phyloP scores from a whole-genome alignment of 2,888 invertebrate species.

The Notodonta ziczac region DNA sequence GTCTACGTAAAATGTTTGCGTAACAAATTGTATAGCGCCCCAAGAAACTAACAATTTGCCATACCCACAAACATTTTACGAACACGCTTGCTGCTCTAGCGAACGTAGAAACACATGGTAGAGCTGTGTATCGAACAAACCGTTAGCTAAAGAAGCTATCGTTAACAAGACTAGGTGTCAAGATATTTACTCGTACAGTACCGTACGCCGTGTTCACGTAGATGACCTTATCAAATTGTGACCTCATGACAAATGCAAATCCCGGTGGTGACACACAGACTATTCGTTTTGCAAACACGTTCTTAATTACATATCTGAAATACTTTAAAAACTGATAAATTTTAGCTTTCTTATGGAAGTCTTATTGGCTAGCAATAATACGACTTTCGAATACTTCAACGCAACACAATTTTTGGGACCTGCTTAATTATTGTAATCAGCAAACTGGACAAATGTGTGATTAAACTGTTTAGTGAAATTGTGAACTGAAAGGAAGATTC shows the following conservation, averaged over 20 bases:
- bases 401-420: too few relatives aligned
- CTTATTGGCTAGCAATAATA: neutral
- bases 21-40: too few relatives aligned
- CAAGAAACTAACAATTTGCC: too few relatives aligned
- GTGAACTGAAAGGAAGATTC: neutral
- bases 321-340: neutral
- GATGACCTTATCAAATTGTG: slow-evolving; percentile 39
- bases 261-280: slow-evolving; percentile 29
- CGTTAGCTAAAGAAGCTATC: neutral
- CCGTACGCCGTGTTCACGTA: slow-evolving; percentile 14
- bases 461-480: too few relatives aligned
- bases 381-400: too few relatives aligned
- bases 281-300: slow-evolving; percentile 6
- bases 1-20: too few relatives aligned
- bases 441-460: too few relatives aligned
- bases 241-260: slow-evolving; percentile 46
- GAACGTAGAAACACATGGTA: too few relatives aligned
- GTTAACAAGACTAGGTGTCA: neutral
- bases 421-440: too few relatives aligned
- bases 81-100: too few relatives aligned
- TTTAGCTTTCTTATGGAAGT: neutral
- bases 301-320: too few relatives aligned
- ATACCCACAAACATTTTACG: too few relatives aligned
- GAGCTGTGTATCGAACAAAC: neutral
- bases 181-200: neutral